Conservation (phyloP, 1,140 invertebrate genomes). For the Drosophila asahinai region DNA sequence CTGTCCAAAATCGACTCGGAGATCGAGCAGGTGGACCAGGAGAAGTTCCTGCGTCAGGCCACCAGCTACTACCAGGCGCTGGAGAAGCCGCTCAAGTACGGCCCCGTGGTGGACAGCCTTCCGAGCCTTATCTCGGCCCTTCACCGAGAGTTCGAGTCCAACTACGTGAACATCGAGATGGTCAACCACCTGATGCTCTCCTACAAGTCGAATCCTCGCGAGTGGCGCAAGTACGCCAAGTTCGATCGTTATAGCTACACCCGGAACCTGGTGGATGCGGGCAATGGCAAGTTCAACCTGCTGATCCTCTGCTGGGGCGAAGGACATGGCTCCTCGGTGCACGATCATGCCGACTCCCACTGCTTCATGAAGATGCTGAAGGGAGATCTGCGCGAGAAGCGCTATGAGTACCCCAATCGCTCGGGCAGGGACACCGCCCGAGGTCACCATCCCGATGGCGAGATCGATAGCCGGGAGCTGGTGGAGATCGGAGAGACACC, state of each 20-base stretch:
- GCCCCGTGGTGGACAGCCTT: slow-evolving; percentile 86
- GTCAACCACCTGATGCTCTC: slow-evolving; percentile 93
- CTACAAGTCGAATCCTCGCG: slow-evolving; percentile 94
- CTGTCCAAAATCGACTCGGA: slow-evolving; percentile 77
- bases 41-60: slow-evolving; percentile 78
- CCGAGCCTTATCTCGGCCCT: slow-evolving; percentile 91
- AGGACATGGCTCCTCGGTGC: slow-evolving; percentile 96
- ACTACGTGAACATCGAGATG: slow-evolving; percentile 94
- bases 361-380: slow-evolving; percentile 98
- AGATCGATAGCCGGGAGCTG: slow-evolving; percentile 81
- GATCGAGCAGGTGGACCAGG: slow-evolving; percentile 72
- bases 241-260: slow-evolving; percentile 98
- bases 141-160: slow-evolving; percentile 90
- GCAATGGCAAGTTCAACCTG: slow-evolving; percentile 99
- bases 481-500: slow-evolving; percentile 88
- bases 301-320: slow-evolving; percentile 99
- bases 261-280: slow-evolving; percentile 95
- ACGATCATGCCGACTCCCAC: slow-evolving; percentile 98
- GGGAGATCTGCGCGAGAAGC: slow-evolving; percentile 90
- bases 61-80: slow-evolving; percentile 78
- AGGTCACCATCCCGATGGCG: slow-evolving; percentile 37
- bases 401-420: slow-evolving; percentile 78
- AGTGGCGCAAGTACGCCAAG: slow-evolving; percentile 98
- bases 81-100: slow-evolving; percentile 83
- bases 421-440: slow-evolving; percentile 6